Conservation (phyloP, 92 coral and sea anemone species). For the Parazoanthus atlanticus region DNA sequence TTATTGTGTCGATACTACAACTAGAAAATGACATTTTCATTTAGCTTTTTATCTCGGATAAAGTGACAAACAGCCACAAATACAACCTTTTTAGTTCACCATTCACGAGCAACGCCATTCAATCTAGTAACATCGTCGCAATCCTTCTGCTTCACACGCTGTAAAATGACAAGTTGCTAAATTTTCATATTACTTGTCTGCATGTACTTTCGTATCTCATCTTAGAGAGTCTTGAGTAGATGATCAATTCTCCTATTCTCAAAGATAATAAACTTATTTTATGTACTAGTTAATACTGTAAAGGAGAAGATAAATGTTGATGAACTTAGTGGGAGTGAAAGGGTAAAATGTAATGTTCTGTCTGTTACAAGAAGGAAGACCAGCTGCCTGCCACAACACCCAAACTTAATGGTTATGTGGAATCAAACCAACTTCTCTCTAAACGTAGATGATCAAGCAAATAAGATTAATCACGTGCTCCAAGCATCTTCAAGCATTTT, state of each 20-base stretch:
- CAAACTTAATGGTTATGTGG: not conserved
- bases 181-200: too few species aligned
- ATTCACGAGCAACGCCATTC: not conserved
- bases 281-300: too few species aligned
- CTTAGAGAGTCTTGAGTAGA: too few species aligned
- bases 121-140: not conserved
- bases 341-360: not conserved
- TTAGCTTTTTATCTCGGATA: too few species aligned
- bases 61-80: not conserved
- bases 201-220: too few species aligned
- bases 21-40: too few species aligned
- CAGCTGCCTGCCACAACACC: too few species aligned
- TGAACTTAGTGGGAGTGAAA: too few species aligned
- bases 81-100: not conserved
- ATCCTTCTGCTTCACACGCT: not conserved
- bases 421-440: not conserved
- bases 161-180: too few species aligned
- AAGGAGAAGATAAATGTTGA: too few species aligned
- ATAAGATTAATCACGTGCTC: not conserved
- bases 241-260: too few species aligned
- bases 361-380: not conserved
- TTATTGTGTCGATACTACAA: not conserved
- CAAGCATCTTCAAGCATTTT: not conserved
- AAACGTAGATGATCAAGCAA: not conserved
- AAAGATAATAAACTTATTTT: too few species aligned